phyloP scores from a whole-genome alignment of 1,140 invertebrate species.

The Heliconius congener region DNA sequence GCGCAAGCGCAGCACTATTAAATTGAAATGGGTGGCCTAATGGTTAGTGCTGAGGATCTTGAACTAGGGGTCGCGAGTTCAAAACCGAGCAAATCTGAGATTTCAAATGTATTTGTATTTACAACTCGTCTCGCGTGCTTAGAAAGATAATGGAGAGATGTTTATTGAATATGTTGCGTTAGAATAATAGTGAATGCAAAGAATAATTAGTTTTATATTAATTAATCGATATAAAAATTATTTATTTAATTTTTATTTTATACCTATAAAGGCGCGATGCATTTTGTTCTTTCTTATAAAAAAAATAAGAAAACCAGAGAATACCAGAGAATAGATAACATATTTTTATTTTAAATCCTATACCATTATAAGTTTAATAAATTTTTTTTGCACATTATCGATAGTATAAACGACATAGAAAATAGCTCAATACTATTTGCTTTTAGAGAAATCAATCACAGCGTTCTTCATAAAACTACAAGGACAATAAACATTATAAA shows the following conservation, averaged over 20 bases:
- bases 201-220: too few relatives aligned
- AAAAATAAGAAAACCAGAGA: too few relatives aligned
- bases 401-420: background rate
- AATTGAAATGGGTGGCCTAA: slow-evolving; percentile 18
- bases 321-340: too few relatives aligned
- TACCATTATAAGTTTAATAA: too few relatives aligned
- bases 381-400: too few relatives aligned
- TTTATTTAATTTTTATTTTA: too few relatives aligned
- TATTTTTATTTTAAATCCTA: too few relatives aligned
- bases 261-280: too few relatives aligned
- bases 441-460: background rate
- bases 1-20: slow-evolving; percentile 35
- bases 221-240: too few relatives aligned
- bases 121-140: background rate
- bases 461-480: background rate
- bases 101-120: slow-evolving; percentile 12
- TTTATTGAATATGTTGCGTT: background rate
- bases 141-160: background rate
- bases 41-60: background rate
- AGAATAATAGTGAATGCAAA: too few relatives aligned
- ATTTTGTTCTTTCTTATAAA: too few relatives aligned
- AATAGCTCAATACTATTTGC: background rate
- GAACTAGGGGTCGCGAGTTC: background rate
- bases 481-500: slow-evolving; percentile 2
- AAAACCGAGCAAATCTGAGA: slow-evolving; percentile 5